Base-by-base conservation (phyloP, 2,888 invertebrate genomes). In the Melinaea marsaeus region DNA sequence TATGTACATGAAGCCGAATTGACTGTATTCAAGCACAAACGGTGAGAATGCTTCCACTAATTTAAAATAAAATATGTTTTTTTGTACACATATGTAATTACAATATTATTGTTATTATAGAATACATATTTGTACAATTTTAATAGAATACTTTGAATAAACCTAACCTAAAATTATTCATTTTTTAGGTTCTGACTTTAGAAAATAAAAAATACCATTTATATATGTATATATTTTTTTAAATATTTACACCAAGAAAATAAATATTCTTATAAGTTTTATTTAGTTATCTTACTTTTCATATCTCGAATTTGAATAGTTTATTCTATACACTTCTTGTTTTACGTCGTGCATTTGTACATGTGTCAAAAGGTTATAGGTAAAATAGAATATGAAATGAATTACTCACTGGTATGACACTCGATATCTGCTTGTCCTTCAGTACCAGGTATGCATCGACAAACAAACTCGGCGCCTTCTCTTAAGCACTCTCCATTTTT, bases 401-500 rank as follows among this genome's bases (percentile, higher is more conserved):
- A 62, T 70, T 85, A 90, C 90, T 90, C 81, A 90, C 90, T 90
- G 72, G 90, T 88, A 70, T 92, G 92, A 89, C 95, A 95, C 79
- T 94, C 94, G 74, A 93, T 87, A 75, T 95, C 93, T 47, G 95
- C 94, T 73, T 93, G 92, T 72, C 95, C 95, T 80, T 93, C 93
- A 60, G 94, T 94, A 71, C 95, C 95, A 61, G 94, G 94, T 71
- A 94, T 93, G 85, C 95, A 96, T 78, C 94, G 92, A 87, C 96
- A 96, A 47, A 95, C 94, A 90, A 96, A 97, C 77, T 94, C 94
- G 67, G 95, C 95, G 69, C 95, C 95, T 84, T 96, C 95, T 72
- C 95, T 93, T 71, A 97, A 94, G 88, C 97, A 97, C 83, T 95
- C 95, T n/a, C 96, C 95, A 70, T 95, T 96, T 75, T 94, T 93